Evolutionary conservation across 2,113 vertebrate genomes (phyloP).

Genomic region (Oreochromis aureus): DNA sequence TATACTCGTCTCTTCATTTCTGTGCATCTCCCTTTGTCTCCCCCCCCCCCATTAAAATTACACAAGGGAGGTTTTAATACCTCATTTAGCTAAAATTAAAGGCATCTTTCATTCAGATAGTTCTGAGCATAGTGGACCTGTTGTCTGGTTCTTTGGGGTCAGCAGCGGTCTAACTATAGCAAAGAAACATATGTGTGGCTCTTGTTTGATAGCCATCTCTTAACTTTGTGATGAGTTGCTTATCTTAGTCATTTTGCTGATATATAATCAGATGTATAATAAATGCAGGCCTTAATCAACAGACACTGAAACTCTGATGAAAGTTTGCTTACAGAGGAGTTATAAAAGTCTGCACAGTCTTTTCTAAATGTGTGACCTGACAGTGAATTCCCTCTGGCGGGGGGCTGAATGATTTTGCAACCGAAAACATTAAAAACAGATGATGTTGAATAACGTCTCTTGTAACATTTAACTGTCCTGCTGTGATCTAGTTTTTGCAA

Average conservation of each 20-base stretch:
- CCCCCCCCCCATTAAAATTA: background rate
- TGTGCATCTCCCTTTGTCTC: background rate
- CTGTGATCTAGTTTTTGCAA: background rate
- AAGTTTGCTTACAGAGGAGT: background rate
- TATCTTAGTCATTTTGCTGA: background rate
- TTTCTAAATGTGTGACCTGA: background rate
- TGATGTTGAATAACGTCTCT: background rate
- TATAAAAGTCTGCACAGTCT: background rate
- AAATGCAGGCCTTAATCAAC: background rate
- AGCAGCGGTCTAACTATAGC: background rate
- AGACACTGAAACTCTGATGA: background rate
- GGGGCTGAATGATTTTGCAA: background rate
- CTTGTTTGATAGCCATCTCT: background rate
- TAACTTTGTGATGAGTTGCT: background rate
- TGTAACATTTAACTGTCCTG: background rate
- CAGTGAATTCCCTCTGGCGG: background rate
- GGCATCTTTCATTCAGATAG: background rate
- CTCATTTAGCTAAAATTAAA: background rate
- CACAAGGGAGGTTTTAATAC: background rate
- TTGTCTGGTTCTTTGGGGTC: background rate
- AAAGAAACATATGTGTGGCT: background rate
- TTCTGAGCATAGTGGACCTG: background rate
- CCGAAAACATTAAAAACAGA: background rate
- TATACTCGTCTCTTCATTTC: background rate
- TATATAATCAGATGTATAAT: background rate